Conservation (phyloP, 2,797 vertebrate species). For the Eulemur rubriventer region DNA sequence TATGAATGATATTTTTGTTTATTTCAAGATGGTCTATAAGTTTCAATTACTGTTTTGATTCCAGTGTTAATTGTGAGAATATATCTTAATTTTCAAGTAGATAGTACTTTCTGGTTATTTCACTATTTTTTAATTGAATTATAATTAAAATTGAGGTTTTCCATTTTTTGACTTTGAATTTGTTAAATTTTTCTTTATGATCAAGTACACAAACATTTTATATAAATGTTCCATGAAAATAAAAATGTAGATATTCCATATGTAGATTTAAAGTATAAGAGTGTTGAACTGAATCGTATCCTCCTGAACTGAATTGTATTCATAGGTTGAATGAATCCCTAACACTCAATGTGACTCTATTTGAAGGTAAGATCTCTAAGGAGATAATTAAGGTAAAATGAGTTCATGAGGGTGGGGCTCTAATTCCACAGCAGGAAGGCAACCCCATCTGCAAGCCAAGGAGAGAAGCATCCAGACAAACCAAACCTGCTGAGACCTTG, state of each 20-base stretch:
- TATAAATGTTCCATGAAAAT: constrained; percentile 7
- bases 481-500: background rate
- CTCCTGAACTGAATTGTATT: background rate
- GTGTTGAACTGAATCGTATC: background rate
- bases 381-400: background rate
- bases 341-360: background rate
- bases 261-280: background rate
- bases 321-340: background rate
- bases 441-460: background rate
- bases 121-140: background rate
- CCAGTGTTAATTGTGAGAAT: background rate
- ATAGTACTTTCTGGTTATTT: background rate
- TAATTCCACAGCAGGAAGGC: background rate
- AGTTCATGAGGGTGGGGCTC: background rate
- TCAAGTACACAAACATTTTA: background rate
- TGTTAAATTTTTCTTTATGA: background rate
- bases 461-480: background rate
- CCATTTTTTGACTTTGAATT: background rate
- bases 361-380: background rate
- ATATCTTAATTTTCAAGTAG: constrained; percentile 1
- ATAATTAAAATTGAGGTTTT: background rate
- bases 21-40: background rate
- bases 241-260: background rate
- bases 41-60: background rate
- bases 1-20: background rate